These are phyloP conservation scores for Phyto melanocephala DNA, from an alignment of 2,888 invertebrate genomes.

Conservation along the genomic window DNA sequence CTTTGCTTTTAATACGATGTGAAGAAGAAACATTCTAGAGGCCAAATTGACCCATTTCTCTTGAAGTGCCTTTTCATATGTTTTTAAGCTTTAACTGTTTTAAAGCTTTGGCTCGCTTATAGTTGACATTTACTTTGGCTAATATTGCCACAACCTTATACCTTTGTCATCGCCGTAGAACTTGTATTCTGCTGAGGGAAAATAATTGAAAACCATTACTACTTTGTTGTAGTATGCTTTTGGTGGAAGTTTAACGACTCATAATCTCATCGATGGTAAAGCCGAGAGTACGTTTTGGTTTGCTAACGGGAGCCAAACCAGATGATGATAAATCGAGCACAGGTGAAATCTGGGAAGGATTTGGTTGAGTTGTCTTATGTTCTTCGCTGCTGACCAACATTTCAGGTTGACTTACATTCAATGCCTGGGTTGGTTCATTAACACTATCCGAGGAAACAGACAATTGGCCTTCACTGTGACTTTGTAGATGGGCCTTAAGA, in stretches of 20 bases:
- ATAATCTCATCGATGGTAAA: conserved; percentile 94
- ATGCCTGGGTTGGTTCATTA: conserved; percentile 66
- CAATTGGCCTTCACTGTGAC: conserved; percentile 80
- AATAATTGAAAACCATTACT: conserved; percentile 60
- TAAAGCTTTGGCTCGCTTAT: neutral
- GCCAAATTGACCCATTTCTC: neutral
- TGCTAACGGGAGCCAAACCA: conserved; percentile 71
- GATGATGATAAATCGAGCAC: conserved; percentile 82
- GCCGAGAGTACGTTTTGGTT: conserved; percentile 82
- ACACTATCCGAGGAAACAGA: conserved; percentile 30
- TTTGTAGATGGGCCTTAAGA: conserved; percentile 92
- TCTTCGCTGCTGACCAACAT: conserved; percentile 60
- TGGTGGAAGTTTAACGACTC: conserved; percentile 83
- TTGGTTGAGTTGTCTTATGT: neutral
- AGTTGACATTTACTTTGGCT: conserved; percentile 9
- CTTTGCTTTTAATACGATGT: neutral
- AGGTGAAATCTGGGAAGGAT: conserved; percentile 67
- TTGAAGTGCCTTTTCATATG: neutral
- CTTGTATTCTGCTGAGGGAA: neutral
- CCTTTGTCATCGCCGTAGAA: neutral
- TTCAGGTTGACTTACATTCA: conserved; percentile 68
- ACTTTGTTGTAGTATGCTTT: conserved; percentile 23
- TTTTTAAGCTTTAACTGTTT: neutral
- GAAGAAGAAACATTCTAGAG: neutral
- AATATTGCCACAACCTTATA: neutral